Evolutionary conservation across 2,888 invertebrate species (phyloP), one percentile per base, ranked within the genome.

Genomic region (Loripinus fragilis): DNA sequence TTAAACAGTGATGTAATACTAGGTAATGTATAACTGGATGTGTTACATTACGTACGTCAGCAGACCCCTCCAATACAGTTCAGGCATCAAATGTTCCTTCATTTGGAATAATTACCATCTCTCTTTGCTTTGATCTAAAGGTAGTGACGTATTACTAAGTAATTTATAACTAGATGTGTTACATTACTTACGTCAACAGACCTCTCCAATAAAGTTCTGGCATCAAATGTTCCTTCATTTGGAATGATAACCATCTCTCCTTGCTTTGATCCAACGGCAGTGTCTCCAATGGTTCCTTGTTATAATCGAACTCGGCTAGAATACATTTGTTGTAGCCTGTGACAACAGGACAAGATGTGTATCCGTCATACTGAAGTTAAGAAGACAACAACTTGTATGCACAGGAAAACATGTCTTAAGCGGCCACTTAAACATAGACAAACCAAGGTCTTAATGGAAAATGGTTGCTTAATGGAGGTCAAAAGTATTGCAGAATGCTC

Each of bases 241-340:
- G 60, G 33, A 60, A 60, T 33, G 60, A 3, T 15, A 60, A 20
- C 60, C 60, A 60, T 33, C 60, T 60, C 17, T 60, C 60, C 20
- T 60, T 60, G 60, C 60, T 38, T 38, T 38, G 38, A 28, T 55
- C 55, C 60, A 60, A 17, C 17, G 60, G 60, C 12, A 60, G 33
- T 10, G 60, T 60, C n/a, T 60, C 60, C 20, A 60, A 20, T 1
- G 60, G 60, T 33, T 60, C 60, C 1, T 33, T 28, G 33, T 60
- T 33, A 33, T 60, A 60, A 20, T 60, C 60, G 20, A 60, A 60
- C 17, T 60, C 60, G 12, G 60, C 25, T 1, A 60, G 60, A 20
- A 60, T 60, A 33, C 60, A 60, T 28, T 60, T 60, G 60, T 60
- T 60, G 33, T 60, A 60, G 60, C 60, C 60, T 5, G 60, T 60